A percentile compares a stretch with the other conserved stretches of the same genome.
Conservation (phyloP, 2,113 vertebrate genomes). For the Microtus pennsylvanicus region DNA sequence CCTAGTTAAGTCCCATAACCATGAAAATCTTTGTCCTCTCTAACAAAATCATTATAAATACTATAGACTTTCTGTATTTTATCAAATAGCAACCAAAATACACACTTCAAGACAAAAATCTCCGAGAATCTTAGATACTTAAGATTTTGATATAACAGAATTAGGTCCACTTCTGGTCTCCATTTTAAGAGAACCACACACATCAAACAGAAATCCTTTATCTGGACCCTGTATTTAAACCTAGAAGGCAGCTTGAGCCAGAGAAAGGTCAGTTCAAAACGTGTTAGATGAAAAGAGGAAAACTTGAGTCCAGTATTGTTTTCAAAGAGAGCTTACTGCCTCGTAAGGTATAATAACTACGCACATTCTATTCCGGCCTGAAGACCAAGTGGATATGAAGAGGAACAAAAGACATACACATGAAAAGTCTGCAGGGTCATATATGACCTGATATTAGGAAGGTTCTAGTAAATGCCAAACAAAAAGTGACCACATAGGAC, state of each 20-base stretch:
- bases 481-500: neutral
- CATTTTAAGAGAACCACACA: no score
- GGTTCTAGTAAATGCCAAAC: neutral
- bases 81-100: neutral
- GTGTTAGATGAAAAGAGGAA: neutral
- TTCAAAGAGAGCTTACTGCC: neutral
- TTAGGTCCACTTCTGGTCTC: neutral
- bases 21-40: neutral
- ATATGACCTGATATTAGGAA: neutral
- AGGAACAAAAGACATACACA: neutral
- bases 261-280: constrained; percentile 22
- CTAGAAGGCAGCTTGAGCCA: neutral
- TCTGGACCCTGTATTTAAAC: neutral
- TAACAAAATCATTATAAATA: neutral
- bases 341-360: neutral
- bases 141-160: neutral
- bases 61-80: neutral
- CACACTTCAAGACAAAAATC: neutral
- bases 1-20: neutral
- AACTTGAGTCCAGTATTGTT: neutral
- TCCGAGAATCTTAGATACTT: neutral
- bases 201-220: neutral
- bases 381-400: neutral
- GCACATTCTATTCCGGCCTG: neutral
- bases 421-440: neutral